Evolutionary conservation across 2,888 invertebrate species (phyloP), one percentile per base, ranked within the genome.

Genomic region (Pollenia amentaria): DNA sequence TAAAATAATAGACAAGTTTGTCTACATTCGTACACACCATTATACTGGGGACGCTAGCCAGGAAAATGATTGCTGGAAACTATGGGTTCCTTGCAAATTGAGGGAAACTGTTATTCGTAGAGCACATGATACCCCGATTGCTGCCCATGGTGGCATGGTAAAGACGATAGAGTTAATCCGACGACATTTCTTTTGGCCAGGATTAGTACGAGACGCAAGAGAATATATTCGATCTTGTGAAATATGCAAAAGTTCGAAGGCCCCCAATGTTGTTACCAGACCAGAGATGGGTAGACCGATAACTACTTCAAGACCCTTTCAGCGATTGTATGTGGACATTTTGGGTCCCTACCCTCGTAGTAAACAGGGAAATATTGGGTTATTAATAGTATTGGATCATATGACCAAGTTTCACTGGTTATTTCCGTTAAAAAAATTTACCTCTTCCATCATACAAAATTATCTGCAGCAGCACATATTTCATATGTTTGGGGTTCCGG

Each of bases 61-160:
- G n/a, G 73, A 73, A 38, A 21, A 73, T n/a, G 8, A 46, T 1
- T 14, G 60, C n/a, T 73, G 73, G 73, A 62, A 73, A n/a, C 38
- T 73, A 14, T 73, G 73, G 73, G 46, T 73, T n/a, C 73, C 73
- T 8, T 60, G 11, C 60, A 9, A 55, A 44, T 48, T 84, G 2
- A 14, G 65, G 44, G 14, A 48, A 14, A 14, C 51, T 14, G 16
- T 51, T 51, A 51, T 51, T 14, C 12, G 51, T 7, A 51, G 51
- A 14, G 51, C 51, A 14, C 51, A 51, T 51, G 51, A 51, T 29
- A 29, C 29, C 29, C 29, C 29, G 1, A 29, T 29, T 29, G 29
- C 29, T 29, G 29, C 29, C 29, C 29, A 29, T 29, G 29, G 29
- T 29, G 29, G 29, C 29, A 29, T 29, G 29, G 29, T 29, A 29